Evolutionary conservation across 1,140 invertebrate genomes (phyloP).

Genomic region (Whitmania pigra): DNA sequence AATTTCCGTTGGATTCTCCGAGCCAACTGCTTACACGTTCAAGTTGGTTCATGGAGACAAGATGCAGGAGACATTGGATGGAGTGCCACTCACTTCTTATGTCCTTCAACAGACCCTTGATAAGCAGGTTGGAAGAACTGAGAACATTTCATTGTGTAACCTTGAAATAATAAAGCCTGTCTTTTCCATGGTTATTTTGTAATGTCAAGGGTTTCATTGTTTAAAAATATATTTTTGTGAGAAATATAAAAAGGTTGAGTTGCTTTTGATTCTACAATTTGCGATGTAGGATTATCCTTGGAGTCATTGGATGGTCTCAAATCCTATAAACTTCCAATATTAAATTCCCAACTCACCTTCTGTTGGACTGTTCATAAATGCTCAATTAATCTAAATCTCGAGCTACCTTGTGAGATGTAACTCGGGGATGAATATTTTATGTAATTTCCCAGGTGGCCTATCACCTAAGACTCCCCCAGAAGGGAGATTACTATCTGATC

Average conservation of each 20-base stretch:
- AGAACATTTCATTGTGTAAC: no score
- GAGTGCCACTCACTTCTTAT: conserved; percentile 37
- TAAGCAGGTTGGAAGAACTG: conserved; percentile 17
- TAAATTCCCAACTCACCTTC: neutral
- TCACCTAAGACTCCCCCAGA: conserved; percentile 35
- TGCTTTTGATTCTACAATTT: no score
- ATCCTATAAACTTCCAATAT: no score
- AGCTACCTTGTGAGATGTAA: neutral
- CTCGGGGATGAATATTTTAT: neutral
- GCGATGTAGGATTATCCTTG: no score
- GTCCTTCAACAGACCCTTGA: conserved; percentile 38
- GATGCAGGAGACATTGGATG: conserved; percentile 34
- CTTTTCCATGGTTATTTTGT: no score
- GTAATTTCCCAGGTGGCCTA: conserved; percentile 32
- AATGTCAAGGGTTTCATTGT: no score
- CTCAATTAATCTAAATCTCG: no score
- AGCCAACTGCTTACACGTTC: conserved; percentile 41
- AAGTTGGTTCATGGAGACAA: conserved; percentile 37
- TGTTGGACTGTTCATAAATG: neutral
- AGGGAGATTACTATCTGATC: conserved; percentile 40
- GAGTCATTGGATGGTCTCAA: no score
- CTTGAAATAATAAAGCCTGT: no score
- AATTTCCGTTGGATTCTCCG: conserved; percentile 36
- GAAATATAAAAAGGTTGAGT: no score
- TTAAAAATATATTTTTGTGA: no score